These are phyloP conservation scores for Diceros bicornis DNA, from an alignment of 2,797 vertebrate genomes.

Conservation along the genomic window DNA sequence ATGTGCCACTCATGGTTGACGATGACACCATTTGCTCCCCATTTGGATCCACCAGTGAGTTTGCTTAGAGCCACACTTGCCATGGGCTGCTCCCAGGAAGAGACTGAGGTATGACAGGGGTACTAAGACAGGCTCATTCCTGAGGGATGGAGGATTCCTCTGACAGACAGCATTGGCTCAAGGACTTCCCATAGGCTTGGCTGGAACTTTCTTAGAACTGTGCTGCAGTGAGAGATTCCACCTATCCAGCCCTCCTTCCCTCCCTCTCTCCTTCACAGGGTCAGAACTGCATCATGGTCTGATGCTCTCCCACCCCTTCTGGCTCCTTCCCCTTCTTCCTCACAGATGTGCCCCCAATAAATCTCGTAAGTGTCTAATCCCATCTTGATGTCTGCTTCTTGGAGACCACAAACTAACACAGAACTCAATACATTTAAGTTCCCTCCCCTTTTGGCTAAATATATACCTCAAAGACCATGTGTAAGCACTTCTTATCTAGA, in stretches of 20 bases:
- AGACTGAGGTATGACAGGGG: too few relatives aligned
- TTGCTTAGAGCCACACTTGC: background rate
- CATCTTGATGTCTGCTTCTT: background rate
- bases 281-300: background rate
- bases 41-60: background rate
- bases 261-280: too few relatives aligned
- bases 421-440: background rate
- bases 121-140: background rate
- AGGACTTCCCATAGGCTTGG: background rate
- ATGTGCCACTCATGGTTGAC: accelerated
- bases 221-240: background rate
- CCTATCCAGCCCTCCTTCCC: background rate
- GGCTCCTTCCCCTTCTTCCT: background rate
- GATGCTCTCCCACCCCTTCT: background rate
- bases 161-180: background rate
- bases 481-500: background rate
- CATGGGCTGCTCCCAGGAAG: background rate
- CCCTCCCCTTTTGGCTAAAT: background rate
- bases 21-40: too few relatives aligned
- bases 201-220: background rate
- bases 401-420: background rate
- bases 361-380: background rate
- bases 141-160: background rate
- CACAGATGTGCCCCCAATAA: background rate
- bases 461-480: background rate